Base-by-base conservation (phyloP, 2,113 vertebrate genomes). In the Felis chaus region DNA sequence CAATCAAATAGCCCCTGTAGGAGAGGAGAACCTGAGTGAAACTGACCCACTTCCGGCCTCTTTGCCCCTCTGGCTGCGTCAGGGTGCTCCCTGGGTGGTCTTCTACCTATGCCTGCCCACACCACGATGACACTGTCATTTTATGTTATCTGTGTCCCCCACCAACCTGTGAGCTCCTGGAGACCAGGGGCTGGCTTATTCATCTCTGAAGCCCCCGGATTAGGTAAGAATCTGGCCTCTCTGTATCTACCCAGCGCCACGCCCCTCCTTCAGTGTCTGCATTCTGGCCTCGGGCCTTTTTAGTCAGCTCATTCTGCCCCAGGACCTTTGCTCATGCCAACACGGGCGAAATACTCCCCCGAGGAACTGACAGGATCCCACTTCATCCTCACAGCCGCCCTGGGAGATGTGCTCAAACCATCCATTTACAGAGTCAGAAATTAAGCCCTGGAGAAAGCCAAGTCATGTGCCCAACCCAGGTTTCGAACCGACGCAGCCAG, bases 1-100 rank as follows among this genome's bases (percentile, higher is more conserved):
- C 98, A 0, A 99, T 99, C 98, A 99, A 97, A 97, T 99, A 99
- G 61, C 99, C 99, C 98, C 99, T 99, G 98, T 10, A 33, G 55
- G 97, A 78, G 29, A 97, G 92, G 89, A 96, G 21, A 95, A 25
- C 7, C 0, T 0, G 27, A 18, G 74, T 82, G 66, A 94, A 29
- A 66, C 45, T 48, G 53, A 91, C 31, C 29, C 65, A 45, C 36
- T 18, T 23, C 25, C 16, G 29, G 69, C 19, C 85, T 89, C 33
- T 7, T 61, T 25, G 11, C 16, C 61, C 16, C 36, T 31, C 71
- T 13, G 27, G 61, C 91, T 50, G 15, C 8, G 4, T 66, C 33
- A 33, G 50, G 39, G 39, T 63, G 6, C 41, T n/a, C n/a, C 69
- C 63, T 7, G 8, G 33, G 53, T 74, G 39, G 86, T 23, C 63